These are phyloP conservation scores for Cyclophora albipunctata DNA, from an alignment of 2,888 invertebrate species.

Conservation along the genomic window DNA sequence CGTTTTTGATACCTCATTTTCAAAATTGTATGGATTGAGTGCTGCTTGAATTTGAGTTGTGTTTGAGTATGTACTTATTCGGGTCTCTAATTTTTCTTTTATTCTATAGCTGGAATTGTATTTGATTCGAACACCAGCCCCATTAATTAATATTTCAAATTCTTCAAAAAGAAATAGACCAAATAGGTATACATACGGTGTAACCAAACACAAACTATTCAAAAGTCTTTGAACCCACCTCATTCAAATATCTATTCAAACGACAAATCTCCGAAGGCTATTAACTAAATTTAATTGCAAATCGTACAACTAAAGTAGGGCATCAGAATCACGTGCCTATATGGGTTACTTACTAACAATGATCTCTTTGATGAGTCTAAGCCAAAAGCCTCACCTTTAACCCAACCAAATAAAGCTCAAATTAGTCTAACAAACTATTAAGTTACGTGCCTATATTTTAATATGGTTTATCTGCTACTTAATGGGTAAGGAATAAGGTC, in stretches of 20 bases:
- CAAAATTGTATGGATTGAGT: too few relatives aligned
- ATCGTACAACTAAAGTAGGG: conserved; percentile 11
- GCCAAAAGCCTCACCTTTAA: too few relatives aligned
- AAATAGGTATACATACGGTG: too few relatives aligned
- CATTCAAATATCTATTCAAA: background rate
- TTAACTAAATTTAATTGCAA: conserved; percentile 9
- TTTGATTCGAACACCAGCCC: too few relatives aligned
- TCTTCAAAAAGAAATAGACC: too few relatives aligned
- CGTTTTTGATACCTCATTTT: too few relatives aligned
- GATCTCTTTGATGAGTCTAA: conserved; percentile 20
- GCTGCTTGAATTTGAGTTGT: too few relatives aligned
- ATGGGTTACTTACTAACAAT: conserved; percentile 21
- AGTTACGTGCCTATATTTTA: conserved; percentile 1
- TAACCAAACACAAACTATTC: background rate
- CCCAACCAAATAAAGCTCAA: too few relatives aligned
- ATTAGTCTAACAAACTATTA: background rate
- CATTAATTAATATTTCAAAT: too few relatives aligned
- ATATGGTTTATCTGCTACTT: background rate
- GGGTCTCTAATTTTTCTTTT: too few relatives aligned
- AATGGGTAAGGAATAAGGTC: background rate
- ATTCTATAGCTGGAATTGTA: too few relatives aligned
- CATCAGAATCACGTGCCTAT: conserved; percentile 18
- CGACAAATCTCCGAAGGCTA: background rate
- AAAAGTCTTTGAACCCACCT: background rate
- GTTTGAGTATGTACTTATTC: too few relatives aligned